Base-by-base conservation (phyloP, 2,113 vertebrate genomes). In the Triplophysa rosa region DNA sequence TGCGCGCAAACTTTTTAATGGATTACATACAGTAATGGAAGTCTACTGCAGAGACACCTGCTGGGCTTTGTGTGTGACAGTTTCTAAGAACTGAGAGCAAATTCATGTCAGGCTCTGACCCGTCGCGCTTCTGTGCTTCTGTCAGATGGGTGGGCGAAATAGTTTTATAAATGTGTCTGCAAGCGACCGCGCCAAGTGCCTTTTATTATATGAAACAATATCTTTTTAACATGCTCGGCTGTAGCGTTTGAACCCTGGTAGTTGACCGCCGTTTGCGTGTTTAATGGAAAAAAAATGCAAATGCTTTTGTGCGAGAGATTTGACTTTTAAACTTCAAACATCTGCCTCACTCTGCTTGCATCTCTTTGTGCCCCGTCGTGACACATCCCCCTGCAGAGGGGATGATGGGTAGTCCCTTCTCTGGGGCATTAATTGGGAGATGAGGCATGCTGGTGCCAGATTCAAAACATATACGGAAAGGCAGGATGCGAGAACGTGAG, bases 381-480 rank as follows among this genome's bases (percentile, higher is more conserved):
- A 85, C 84, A 85, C 76, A 79, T 83, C 74, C 80, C 79, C 76
- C 69, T 81, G 79, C 65, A 76, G 76, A 78, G 78, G 79, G 71
- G 84, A 79, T 84, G 83, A 85, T 83, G 82, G 84, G 82, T 83
- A 83, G 78, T 83, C 81, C 72, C 78, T 79, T 85, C 78, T 80
- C 84, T 80, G 73, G 75, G 82, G 84, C 82, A 85, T 79, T 83
- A 85, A 85, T 81, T 80, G 79, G 81, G 84, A 80, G 84, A 85
- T 81, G 84, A 83, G 84, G 74, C 79, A 74, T 79, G 70, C 70
- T 85, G 84, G 81, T 80, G 75, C 59, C 71, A 80, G 70, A 67
- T 68, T 82, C 80, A 67, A 67, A 64, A 76, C 61, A 76, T 29
- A 54, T 63, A 75, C 49, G 47, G 79, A 78, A 77, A 76, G 68